Base-by-base conservation (phyloP, 1,140 invertebrate species). In the Oncopeltus fasciatus region DNA sequence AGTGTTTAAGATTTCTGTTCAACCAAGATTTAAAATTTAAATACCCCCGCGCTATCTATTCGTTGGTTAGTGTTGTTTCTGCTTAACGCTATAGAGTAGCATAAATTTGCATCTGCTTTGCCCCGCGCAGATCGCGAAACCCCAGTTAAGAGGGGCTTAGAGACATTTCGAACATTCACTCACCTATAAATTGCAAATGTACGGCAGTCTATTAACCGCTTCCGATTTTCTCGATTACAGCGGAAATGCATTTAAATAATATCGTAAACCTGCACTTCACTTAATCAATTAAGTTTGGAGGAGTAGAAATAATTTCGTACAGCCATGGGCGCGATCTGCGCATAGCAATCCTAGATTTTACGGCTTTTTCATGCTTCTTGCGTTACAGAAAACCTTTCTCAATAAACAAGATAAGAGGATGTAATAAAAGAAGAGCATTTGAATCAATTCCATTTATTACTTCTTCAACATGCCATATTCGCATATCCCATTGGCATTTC, bases 1-100 rank as follows among this genome's bases (percentile, higher is more conserved):
- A 53, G 49, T 53, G 49, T 53, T 53, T 53, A 53, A 53, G 49
- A 53, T 53, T 53, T 53, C 49, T 53, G 49, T 27, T 53, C 49
- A 24, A 53, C 49, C 21, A 24, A 53, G 49, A 53, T 53, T 53
- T 53, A 53, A 53, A 53, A 53, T 53, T 53, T 53, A 53, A 53
- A 53, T 53, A 53, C 49, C 49, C 24, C 24, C 12, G 49, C 18
- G 49, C 26, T 53, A 53, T 53, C 49, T 53, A 53, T 53, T 24
- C 49, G 18, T 18, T 24, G 24, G 49, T 18, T 24, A 53, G 49
- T 14, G 24, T 9, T 53, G 49, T 53, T 53, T 26, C 49, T 24
- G 11, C 49, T 24, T 26, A 53, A 46, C 44, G 44, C 44, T 46
- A 46, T 46, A 46, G 21, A 46, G 49, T 53, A 53, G 49, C 49